These are phyloP conservation scores for Syndactyla subalaris DNA, from an alignment of 2,797 vertebrate species.

Conservation along the genomic window DNA sequence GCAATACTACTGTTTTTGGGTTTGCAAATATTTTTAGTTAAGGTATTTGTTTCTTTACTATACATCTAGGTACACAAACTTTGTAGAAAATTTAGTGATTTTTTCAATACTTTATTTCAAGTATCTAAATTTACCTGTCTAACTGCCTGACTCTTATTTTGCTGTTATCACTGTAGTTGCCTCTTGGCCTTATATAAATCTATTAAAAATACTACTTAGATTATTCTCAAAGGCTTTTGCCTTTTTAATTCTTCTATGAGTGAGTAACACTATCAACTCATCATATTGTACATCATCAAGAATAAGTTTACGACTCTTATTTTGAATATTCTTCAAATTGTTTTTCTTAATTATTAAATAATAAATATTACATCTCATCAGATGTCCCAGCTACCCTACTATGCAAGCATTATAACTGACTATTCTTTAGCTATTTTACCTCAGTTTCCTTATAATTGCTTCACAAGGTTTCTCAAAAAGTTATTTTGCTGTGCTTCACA, in stretches of 20 bases:
- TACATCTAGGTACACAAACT: not conserved
- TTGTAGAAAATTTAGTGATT: not conserved
- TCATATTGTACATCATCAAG: not conserved
- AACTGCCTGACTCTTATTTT: not conserved
- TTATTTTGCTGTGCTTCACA: not conserved
- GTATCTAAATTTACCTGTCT: not conserved
- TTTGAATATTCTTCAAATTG: not conserved
- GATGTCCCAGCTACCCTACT: not conserved
- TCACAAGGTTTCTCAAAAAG: not conserved
- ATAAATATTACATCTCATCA: not conserved
- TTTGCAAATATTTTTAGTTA: not conserved
- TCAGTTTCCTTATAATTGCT: not conserved
- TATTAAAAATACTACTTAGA: not conserved
- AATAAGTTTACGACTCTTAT: not conserved
- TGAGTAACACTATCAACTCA: not conserved
- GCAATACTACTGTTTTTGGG: not conserved
- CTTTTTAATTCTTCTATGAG: not conserved
- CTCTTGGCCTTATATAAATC: not conserved
- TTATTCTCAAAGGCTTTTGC: not conserved
- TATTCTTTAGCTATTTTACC: not conserved
- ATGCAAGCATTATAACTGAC: not conserved
- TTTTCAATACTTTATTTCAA: not conserved
- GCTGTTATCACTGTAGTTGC: not conserved
- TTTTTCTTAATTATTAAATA: not conserved
- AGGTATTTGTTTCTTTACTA: not conserved